Evolutionary conservation across 2,797 vertebrate genomes (phyloP).

Genomic region (Acestrorhynchus altus): DNA sequence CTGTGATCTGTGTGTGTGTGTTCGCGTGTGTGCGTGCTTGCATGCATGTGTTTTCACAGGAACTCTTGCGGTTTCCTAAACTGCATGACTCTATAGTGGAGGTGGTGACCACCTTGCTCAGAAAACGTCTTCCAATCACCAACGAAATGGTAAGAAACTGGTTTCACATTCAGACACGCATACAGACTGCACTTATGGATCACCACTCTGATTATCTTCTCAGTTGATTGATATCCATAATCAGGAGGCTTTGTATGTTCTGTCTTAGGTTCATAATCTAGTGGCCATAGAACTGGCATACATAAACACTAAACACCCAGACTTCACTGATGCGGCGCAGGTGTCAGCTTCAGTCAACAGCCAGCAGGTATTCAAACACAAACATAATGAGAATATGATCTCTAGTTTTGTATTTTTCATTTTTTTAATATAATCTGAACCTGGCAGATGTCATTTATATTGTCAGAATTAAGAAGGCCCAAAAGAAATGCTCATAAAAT

Average conservation of each 20-base stretch:
- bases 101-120: slow-evolving; percentile 83
- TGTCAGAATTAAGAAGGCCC: no score
- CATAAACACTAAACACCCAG: slow-evolving; percentile 88
- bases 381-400: neutral
- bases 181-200: neutral
- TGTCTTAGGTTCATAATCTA: slow-evolving; percentile 81
- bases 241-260: slow-evolving; percentile 8
- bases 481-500: no score
- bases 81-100: slow-evolving; percentile 86
- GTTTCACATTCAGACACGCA: neutral
- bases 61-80: slow-evolving; percentile 85
- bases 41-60: slow-evolving; percentile 69
- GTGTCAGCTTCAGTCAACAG: slow-evolving; percentile 85
- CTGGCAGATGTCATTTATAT: no score
- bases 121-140: slow-evolving; percentile 83
- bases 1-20: slow-evolving; percentile 2
- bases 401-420: no score
- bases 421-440: no score
- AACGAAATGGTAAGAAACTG: slow-evolving; percentile 81
- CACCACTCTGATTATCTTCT: neutral
- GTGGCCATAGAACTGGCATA: slow-evolving; percentile 86
- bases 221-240: neutral
- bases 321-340: slow-evolving; percentile 83
- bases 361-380: slow-evolving; percentile 75
- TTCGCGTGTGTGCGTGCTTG: neutral